Percentiles rank a stretch among this genome's conserved stretches.
Evolutionary conservation across 2,797 vertebrate species (phyloP).

Genomic region (Parambassis ranga): DNA sequence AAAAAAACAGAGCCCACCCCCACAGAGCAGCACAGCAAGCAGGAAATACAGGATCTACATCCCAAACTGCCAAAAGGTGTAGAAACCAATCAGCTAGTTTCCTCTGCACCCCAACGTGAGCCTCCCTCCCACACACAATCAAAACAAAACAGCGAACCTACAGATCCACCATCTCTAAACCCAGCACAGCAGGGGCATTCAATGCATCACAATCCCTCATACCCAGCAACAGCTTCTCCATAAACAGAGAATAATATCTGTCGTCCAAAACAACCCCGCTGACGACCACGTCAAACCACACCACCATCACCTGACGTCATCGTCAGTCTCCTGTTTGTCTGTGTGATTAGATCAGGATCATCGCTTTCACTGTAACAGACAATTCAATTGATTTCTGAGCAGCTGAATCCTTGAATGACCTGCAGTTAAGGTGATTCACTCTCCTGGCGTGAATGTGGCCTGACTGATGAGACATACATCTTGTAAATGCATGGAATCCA

Average conservation of each 20-base stretch:
- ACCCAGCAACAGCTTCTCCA: background rate
- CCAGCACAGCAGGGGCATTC: background rate
- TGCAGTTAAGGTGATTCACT: constrained; percentile 36
- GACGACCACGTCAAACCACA: background rate
- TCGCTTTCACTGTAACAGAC: constrained; percentile 33
- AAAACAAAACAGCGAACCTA: constrained; percentile 12
- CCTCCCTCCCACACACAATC: background rate
- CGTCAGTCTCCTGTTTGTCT: constrained; percentile 7
- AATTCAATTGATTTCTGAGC: constrained; percentile 40
- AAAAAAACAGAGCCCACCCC: constrained; percentile 10
- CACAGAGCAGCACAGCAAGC: background rate
- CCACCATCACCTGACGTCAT: background rate
- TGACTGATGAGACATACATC: constrained; percentile 34
- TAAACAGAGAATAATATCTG: constrained; percentile 4
- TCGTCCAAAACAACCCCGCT: background rate
- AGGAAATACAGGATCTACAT: constrained; percentile 6
- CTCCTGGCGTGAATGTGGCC: constrained; percentile 28
- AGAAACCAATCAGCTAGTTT: background rate
- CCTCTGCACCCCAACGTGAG: background rate
- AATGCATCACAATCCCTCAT: background rate
- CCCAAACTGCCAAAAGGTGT: background rate
- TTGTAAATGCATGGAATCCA: constrained; percentile 25
- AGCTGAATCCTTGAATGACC: constrained; percentile 22
- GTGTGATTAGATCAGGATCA: constrained; percentile 40
- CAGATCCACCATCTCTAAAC: constrained; percentile 4